Conservation (phyloP, 2,797 vertebrate species). For the Acipenser oxyrinchus region DNA sequence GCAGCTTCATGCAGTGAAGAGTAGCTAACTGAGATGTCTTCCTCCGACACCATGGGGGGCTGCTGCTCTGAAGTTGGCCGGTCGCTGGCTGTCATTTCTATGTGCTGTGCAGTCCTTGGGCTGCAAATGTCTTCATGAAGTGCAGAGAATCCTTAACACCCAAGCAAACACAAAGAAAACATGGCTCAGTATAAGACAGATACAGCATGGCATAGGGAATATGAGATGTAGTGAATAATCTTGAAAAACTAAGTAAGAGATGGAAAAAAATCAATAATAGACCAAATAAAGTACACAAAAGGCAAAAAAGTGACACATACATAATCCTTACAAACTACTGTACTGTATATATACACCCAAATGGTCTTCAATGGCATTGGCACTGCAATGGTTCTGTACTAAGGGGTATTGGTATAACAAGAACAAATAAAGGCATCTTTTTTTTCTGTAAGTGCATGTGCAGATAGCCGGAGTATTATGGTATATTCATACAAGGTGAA, state of each 20-base stretch:
- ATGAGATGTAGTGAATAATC: not conserved
- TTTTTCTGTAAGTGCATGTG: too few relatives aligned
- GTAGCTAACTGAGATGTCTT: conserved; percentile 78
- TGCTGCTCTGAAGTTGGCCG: conserved; percentile 46
- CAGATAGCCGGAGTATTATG: not conserved
- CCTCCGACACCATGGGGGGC: conserved; percentile 79
- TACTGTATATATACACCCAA: not conserved
- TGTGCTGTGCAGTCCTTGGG: conserved; percentile 53
- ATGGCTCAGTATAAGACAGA: not conserved
- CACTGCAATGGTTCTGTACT: too few relatives aligned
- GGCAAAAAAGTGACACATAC: too few relatives aligned
- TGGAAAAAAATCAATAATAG: not conserved
- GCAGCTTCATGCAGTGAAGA: conserved; percentile 70
- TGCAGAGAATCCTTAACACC: conserved; percentile 71
- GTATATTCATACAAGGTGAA: too few relatives aligned
- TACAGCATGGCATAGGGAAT: not conserved
- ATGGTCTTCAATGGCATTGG: not conserved
- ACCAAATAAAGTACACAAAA: too few relatives aligned
- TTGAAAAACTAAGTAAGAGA: not conserved
- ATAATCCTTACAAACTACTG: too few relatives aligned
- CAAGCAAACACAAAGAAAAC: not conserved
- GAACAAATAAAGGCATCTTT: too few relatives aligned
- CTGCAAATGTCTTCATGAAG: conserved; percentile 80
- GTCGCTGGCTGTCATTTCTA: conserved; percentile 21
- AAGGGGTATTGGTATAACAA: too few relatives aligned